Evolutionary conservation across 2,797 vertebrate species (phyloP), one percentile per base, ranked within the genome.

Genomic region (Decapterus maruadsi): DNA sequence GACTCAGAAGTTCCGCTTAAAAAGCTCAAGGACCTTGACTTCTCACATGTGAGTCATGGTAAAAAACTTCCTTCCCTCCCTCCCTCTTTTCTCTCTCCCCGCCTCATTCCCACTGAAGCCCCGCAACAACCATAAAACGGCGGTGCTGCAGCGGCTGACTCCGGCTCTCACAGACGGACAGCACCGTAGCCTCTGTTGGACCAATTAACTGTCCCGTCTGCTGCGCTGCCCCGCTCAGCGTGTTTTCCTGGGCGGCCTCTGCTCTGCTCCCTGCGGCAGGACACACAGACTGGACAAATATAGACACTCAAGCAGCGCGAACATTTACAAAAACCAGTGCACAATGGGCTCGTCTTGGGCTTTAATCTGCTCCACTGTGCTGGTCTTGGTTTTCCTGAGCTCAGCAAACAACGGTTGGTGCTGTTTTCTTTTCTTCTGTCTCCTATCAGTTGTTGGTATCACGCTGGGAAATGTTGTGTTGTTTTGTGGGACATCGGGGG

Each of bases 381-480:
- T 86, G 38, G 10, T 83, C 9, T 17, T 89, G 68, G 29, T 83
- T 48, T 48, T 65, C 3, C 62, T 77, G 38, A 51, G 77, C 67
- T 80, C 89, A 22, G 87, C 89, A 29, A 62, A 71, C 11, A n/a
- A 36, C 19, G 93, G 93, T 93, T n/a, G 54, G 92, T 88, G n/a
- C 19, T 16, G 16, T n/a, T 20, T 57, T 1, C n/a, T 65, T 31
- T 0, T 36, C 10, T 4, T 1, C 1, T 17, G 34, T 36, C 34
- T 36, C 6, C 34, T 36, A 6, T 66, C 13, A 29, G 10, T 42
- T 31, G 20, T n/a, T 20, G 36, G 13, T 40, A 2, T 34, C 1
- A 6, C 57, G 3, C 2, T 1, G 36, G 46, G 34, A 22, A 34
- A 40, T 59, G 26, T 57, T 36, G 8, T 36, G 34, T 36, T 36